Evolutionary conservation across 2,797 vertebrate genomes (phyloP).

Genomic region (Rhadinocentrus ornatus): DNA sequence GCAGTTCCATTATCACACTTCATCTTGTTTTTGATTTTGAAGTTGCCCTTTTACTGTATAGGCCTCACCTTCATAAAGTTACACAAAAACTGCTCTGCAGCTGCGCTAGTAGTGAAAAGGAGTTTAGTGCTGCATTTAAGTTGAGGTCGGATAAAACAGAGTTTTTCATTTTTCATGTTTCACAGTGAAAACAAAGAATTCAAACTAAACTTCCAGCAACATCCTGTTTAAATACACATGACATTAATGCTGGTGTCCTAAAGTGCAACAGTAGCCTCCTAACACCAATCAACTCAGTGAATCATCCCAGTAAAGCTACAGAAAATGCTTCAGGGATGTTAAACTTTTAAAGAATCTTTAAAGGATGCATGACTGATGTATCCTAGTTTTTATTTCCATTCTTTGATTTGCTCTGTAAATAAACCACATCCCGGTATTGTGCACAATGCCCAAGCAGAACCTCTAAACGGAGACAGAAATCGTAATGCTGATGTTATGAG

Average conservation of each 20-base stretch:
- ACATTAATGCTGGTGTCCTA: conserved; percentile 5
- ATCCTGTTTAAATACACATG: background rate
- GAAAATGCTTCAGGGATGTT: no score
- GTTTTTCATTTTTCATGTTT: conserved; percentile 24
- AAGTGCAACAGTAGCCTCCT: conserved; percentile 8
- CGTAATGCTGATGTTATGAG: background rate
- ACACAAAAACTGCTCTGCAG: conserved; percentile 46
- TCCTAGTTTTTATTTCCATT: background rate
- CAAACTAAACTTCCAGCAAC: conserved; percentile 20
- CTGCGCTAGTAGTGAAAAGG: conserved; percentile 33
- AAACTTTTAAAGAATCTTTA: background rate
- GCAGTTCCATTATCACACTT: background rate
- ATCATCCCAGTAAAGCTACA: background rate
- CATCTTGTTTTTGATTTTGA: conserved; percentile 17
- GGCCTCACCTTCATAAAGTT: conserved; percentile 40
- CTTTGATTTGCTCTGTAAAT: background rate
- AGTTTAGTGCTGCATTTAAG: conserved; percentile 40
- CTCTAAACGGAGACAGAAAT: background rate
- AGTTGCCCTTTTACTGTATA: conserved; percentile 8
- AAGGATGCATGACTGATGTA: background rate
- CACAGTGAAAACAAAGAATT: conserved; percentile 8
- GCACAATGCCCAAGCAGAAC: background rate
- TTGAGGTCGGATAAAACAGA: conserved; percentile 19
- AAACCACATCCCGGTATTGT: background rate
- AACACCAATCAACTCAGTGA: background rate